These are phyloP conservation scores for Athrips mouffetella DNA, from an alignment of 2,888 invertebrate species.

Conservation along the genomic window DNA sequence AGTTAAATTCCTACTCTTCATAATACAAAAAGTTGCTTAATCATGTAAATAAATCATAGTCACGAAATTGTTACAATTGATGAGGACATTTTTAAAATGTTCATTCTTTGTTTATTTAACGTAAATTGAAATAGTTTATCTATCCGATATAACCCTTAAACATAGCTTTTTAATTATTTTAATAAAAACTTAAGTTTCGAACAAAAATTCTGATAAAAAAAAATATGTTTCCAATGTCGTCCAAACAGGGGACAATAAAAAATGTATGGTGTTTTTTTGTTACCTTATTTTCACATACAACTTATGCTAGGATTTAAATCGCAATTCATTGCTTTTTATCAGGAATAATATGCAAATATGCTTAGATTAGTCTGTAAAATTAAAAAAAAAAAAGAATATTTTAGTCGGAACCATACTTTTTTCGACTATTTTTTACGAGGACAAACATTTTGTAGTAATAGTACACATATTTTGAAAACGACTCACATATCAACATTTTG, in stretches of 20 bases:
- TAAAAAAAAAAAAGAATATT: conserved; percentile 7
- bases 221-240: conserved; percentile 9
- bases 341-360: conserved; percentile 11
- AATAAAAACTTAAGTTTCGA: conserved; percentile 11
- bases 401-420: background rate
- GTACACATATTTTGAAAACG: conserved; percentile 16
- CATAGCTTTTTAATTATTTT: conserved; percentile 16
- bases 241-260: conserved; percentile 11
- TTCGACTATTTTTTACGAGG: conserved; percentile 13
- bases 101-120: conserved; percentile 11
- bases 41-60: too few relatives aligned
- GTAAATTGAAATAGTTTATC: conserved; percentile 17
- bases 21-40: conserved; percentile 11
- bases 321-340: conserved; percentile 11
- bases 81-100: conserved; percentile 10
- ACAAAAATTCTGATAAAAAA: conserved; percentile 10
- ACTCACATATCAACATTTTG: conserved; percentile 8
- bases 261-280: conserved; percentile 5
- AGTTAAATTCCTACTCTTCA: conserved; percentile 15
- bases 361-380: conserved; percentile 10
- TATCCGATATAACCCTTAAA: conserved; percentile 9
- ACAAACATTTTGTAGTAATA: conserved; percentile 14
- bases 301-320: conserved; percentile 7
- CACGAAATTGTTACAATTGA: too few relatives aligned
- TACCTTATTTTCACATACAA: conserved; percentile 13